Evolutionary conservation across 1,140 invertebrate genomes (phyloP).

Genomic region (Archegozetes longisetosus): DNA sequence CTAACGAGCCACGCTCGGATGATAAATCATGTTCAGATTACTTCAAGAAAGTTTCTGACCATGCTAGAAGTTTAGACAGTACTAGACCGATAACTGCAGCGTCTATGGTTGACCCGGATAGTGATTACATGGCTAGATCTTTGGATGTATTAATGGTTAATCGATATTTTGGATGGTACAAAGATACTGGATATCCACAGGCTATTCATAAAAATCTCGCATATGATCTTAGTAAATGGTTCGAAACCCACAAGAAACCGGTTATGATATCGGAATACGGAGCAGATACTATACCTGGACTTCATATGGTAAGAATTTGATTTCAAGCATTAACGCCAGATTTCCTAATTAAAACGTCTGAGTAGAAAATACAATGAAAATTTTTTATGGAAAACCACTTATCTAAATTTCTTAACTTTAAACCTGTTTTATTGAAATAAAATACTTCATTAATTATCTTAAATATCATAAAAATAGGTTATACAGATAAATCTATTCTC

Average conservation of each 20-base stretch:
- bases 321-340: too few species aligned
- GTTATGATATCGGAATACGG: conserved; percentile 90
- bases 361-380: too few species aligned
- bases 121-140: conserved; percentile 40
- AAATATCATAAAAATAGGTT: too few species aligned
- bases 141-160: conserved; percentile 88
- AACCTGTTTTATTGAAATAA: too few species aligned
- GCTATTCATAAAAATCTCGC: conserved; percentile 52
- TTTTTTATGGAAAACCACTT: too few species aligned
- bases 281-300: conserved; percentile 72
- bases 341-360: too few species aligned
- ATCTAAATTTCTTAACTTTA: too few species aligned
- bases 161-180: conserved; percentile 86
- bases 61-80: conserved; percentile 41
- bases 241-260: conserved; percentile 52
- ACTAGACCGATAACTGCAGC: conserved; percentile 60
- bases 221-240: conserved; percentile 61
- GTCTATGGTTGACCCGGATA: conserved; percentile 33
- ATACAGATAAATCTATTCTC: too few species aligned
- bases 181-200: conserved; percentile 57
- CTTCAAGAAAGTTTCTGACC: conserved; percentile 36
- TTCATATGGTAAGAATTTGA: too few species aligned
- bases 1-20: conserved; percentile 75
- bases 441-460: too few species aligned
- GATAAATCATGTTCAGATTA: conserved; percentile 50